phyloP scores from a whole-genome alignment of 2,888 invertebrate species.

The Drosophila subquinaria region DNA sequence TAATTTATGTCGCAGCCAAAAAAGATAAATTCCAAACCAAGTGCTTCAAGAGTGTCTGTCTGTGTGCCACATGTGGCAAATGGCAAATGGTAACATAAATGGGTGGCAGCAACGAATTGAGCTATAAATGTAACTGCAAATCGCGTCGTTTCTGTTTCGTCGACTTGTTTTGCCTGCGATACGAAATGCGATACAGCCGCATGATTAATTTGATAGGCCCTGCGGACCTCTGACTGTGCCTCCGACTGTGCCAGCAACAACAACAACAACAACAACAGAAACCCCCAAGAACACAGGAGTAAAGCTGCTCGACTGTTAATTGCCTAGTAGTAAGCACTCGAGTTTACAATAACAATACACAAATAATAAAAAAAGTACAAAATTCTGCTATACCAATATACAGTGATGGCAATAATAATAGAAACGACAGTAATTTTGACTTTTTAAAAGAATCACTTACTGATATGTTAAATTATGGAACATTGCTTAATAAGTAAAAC shows the following conservation, averaged over 20 bases:
- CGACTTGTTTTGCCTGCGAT: conserved; percentile 38
- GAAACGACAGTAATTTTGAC: too few relatives aligned
- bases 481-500: too few relatives aligned
- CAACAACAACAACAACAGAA: not conserved
- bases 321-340: not conserved
- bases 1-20: conserved; percentile 76
- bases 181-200: conserved; percentile 74
- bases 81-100: conserved; percentile 13
- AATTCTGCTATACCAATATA: too few relatives aligned
- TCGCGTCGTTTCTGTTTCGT: conserved; percentile 7
- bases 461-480: too few relatives aligned
- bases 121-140: conserved; percentile 72
- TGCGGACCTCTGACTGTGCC: conserved; percentile 16
- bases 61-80: conserved; percentile 36
- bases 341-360: too few relatives aligned
- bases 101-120: conserved; percentile 59
- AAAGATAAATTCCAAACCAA: conserved; percentile 70
- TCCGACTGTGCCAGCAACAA: not conserved
- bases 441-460: too few relatives aligned
- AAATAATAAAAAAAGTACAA: too few relatives aligned
- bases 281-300: too few relatives aligned
- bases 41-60: conserved; percentile 30
- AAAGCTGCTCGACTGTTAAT: not conserved
- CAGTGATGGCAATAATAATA: too few relatives aligned
- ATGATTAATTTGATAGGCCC: conserved; percentile 78